Base-by-base conservation (phyloP, 2,888 invertebrate genomes). In the Pseudococcus viburni region DNA sequence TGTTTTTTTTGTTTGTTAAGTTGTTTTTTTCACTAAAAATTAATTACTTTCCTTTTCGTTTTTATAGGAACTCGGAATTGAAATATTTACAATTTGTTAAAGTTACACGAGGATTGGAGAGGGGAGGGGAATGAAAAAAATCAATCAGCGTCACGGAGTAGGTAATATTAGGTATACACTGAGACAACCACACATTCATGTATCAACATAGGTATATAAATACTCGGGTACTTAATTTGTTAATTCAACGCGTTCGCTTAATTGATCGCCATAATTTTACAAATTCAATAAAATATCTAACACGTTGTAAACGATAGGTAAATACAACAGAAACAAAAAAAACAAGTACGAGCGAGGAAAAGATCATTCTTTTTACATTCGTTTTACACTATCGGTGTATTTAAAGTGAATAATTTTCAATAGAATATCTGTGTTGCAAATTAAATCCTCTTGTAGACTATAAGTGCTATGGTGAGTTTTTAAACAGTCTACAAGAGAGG, bases 381-480 rank as follows among this genome's bases (percentile, higher is more conserved):
- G 22, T 83, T 83, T 83, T 46, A 46, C 80, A 46, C 80, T 83
- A 83, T 83, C 80, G 42, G 42, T 26, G 80, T 83, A 83, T 83
- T 83, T 83, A 39, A 83, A 83, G 39, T 85, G 19, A 59, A 85
- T 85, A 85, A 33, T 85, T 73, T 83, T 83, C 46, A n/a, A 46
- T 3, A 22, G 46, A 68, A 87, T 22, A 87, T 87, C 80, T 48
- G 22, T 77, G 77, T 87, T 77, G 59, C 77, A 77, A 87, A 87
- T 87, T 87, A 87, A 80, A 87, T 73, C 77, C 87, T 48, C 87
- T 87, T 87, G 77, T 87, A 87, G 22, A 51, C 77, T 42, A 22
- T 87, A 87, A 87, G 87, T 87, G 87, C 87, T 77, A 68, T 42
- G 77, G 48, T 80, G 59, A 68, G 51, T 86, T 87, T 80, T 87